phyloP scores from a whole-genome alignment of 1,140 invertebrate genomes.

The Drosophila miranda region DNA sequence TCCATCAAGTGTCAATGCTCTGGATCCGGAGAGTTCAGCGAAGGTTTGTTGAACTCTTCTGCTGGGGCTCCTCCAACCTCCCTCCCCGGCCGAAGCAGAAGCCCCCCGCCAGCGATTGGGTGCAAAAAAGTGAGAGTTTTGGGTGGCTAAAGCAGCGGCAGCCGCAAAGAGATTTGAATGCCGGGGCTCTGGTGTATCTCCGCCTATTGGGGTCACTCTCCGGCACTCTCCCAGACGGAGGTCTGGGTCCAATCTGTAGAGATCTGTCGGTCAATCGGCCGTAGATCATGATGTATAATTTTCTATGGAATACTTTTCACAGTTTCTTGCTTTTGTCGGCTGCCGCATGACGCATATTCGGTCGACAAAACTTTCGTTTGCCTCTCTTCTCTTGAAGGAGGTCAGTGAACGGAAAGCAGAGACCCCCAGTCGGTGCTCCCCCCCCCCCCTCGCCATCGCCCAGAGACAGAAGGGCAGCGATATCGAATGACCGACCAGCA shows the following conservation, averaged over 20 bases:
- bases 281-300: constrained; percentile 23
- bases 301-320: constrained; percentile 59
- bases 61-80: neutral
- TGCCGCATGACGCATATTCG: constrained; percentile 48
- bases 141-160: constrained; percentile 7
- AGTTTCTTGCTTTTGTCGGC: constrained; percentile 41
- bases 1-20: constrained; percentile 65
- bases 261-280: constrained; percentile 49
- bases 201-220: constrained; percentile 4
- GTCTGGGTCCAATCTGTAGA: constrained; percentile 3
- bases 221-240: neutral
- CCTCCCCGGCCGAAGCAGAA: neutral
- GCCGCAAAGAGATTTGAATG: constrained; percentile 60
- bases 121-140: constrained; percentile 69
- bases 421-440: too few relatives aligned
- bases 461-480: constrained; percentile 17
- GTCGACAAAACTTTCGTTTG: constrained; percentile 59
- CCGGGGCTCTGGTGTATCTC: constrained; percentile 43
- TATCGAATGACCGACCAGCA: constrained; percentile 42
- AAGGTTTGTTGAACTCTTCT: constrained; percentile 57
- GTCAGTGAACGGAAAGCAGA: constrained; percentile 55
- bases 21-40: constrained; percentile 56
- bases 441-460: too few relatives aligned
- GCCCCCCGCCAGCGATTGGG: constrained; percentile 13
- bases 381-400: constrained; percentile 36